phyloP scores from a whole-genome alignment of 2,113 vertebrate species.

The Cygnus atratus region DNA sequence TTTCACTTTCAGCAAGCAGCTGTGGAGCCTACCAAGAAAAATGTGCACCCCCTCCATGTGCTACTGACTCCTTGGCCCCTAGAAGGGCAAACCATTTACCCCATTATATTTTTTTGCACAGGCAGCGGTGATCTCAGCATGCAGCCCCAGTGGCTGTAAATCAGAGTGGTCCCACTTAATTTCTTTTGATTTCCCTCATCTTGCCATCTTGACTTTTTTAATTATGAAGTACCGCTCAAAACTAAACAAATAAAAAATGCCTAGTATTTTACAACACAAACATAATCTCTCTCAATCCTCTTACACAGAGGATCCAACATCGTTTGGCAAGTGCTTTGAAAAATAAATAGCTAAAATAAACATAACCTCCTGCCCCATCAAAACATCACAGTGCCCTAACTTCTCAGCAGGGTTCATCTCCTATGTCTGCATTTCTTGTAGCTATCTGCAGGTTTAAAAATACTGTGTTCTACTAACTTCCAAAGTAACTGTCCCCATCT shows the following conservation, averaged over 20 bases:
- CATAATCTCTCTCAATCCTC: background rate
- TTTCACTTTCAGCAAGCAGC: background rate
- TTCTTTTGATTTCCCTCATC: background rate
- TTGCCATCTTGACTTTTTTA: background rate
- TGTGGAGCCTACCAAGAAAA: background rate
- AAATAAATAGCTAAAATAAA: background rate
- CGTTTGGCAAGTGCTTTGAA: background rate
- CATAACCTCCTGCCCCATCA: background rate
- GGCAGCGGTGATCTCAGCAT: background rate
- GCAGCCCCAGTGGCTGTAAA: background rate
- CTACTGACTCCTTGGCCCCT: background rate
- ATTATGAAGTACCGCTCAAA: background rate
- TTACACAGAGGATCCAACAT: background rate
- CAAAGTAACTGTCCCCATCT: conserved; percentile 53
- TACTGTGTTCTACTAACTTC: conserved; percentile 44
- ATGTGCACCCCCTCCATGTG: background rate
- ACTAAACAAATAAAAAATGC: background rate
- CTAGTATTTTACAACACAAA: background rate
- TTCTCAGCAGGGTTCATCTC: background rate
- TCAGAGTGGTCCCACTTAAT: background rate
- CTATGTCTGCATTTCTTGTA: background rate
- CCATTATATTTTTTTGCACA: background rate
- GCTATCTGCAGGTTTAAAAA: conserved; percentile 52
- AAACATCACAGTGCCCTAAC: background rate
- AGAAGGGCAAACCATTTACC: background rate